Evolutionary conservation across 2,113 vertebrate species (phyloP), one percentile per base, ranked within the genome.

Genomic region (Lagopus leucura): DNA sequence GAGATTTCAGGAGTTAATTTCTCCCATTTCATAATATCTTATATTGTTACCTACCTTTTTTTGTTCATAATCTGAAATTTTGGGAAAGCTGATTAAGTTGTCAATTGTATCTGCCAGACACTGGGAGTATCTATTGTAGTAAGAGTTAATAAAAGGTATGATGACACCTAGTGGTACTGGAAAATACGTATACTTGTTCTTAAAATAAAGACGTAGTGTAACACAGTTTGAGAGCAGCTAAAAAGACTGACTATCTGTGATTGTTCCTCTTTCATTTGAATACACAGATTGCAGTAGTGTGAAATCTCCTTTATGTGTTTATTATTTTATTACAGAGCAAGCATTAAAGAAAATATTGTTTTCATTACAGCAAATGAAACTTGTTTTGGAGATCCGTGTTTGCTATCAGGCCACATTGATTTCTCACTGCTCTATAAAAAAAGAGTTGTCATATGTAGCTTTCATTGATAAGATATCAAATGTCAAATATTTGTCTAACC

Each of bases 91-190:
- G 61, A 96, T 96, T 63, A 95, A 93, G 61, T 72, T 27, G 27
- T 97, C 75, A 91, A 24, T 69, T 93, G 73, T 25, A 19, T 36
- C 50, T 82, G 43, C 47, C 70, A 75, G 11, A 8, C 50, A 13
- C 30, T 6, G 24, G 32, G 63, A 94, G 92, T 14, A 45, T 7
- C 8, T 30, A 11, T 40, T 25, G 11, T 42, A 18, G 17, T 47
- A 65, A n/a, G 78, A 90, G 75, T 97, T 95, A 89, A 89, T 95
- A 97, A 84, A 88, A 97, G 93, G 86, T 32, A 97, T 7, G 50
- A 97, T 94, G 98, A 98, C 98, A 98, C 91, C 97, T 98, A 98
- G 97, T 97, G 98, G 97, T 86, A 28, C 43, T 71, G 42, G 34
- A 47, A 85, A 92, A 97, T 86, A 91, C 7, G 8, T 17, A 70